These are phyloP conservation scores for Arrhamphus sclerolepis DNA, from an alignment of 2,797 vertebrate species.

Conservation along the genomic window DNA sequence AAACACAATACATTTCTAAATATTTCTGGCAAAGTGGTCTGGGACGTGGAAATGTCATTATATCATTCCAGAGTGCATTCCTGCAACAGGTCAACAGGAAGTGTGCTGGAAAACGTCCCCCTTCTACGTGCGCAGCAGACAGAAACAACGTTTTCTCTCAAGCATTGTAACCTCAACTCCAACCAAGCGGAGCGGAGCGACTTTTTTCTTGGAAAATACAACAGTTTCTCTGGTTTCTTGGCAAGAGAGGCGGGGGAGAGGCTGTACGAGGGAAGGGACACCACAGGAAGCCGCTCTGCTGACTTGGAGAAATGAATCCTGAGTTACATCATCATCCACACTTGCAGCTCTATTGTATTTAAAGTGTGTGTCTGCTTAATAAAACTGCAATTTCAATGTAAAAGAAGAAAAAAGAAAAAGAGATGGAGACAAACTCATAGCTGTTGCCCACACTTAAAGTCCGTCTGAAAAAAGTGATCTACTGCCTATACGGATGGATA, in stretches of 20 bases:
- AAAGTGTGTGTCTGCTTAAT: conserved; percentile 3
- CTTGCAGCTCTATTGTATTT: conserved; percentile 13
- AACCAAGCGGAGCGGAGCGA: conserved; percentile 58
- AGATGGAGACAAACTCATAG: no score
- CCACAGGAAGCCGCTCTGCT: conserved; percentile 56
- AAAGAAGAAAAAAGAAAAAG: no score
- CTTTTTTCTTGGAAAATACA: conserved; percentile 36
- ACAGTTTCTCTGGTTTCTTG: conserved; percentile 25
- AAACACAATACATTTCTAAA: conserved; percentile 48
- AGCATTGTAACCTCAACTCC: conserved; percentile 35
- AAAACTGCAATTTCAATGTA: no score
- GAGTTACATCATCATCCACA: conserved; percentile 52
- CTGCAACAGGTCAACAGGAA: conserved; percentile 58
- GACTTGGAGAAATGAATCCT: conserved; percentile 54
- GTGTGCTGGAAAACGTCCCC: conserved; percentile 45
- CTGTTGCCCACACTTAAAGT: no score
- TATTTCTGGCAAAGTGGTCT: conserved; percentile 37
- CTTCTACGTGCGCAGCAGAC: conserved; percentile 31
- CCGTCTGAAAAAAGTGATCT: no score
- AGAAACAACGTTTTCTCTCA: conserved; percentile 50
- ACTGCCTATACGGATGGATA: no score
- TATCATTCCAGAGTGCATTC: conserved; percentile 60
- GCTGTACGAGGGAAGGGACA: conserved; percentile 35
- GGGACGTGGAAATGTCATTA: conserved; percentile 55
- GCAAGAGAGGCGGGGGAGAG: conserved; percentile 9